Evolutionary conservation across 2,113 vertebrate genomes (phyloP).

Genomic region (Ciconia maguari): DNA sequence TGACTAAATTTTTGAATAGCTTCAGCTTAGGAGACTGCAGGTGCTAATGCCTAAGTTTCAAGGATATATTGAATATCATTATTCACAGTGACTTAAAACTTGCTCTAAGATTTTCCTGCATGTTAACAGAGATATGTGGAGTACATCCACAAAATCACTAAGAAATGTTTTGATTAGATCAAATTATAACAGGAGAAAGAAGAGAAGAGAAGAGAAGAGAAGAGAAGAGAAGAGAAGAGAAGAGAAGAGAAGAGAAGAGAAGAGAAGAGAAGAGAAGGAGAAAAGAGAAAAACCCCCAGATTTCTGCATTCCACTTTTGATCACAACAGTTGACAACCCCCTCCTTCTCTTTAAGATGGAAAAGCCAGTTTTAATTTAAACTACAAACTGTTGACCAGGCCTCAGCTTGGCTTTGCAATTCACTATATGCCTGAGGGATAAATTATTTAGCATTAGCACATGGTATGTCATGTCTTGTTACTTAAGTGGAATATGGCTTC

Average conservation of each 20-base stretch:
- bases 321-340: not conserved
- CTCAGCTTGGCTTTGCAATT: slow-evolving; percentile 52
- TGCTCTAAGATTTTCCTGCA: not conserved
- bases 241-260: too few species aligned
- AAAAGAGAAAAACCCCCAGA: not conserved
- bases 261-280: too few species aligned
- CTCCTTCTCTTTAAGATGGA: not conserved
- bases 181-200: not conserved
- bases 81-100: not conserved
- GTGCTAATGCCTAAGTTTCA: not conserved
- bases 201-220: too few species aligned
- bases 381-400: slow-evolving; percentile 58
- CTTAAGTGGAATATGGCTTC: slow-evolving; percentile 61
- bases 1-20: not conserved
- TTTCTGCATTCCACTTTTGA: not conserved
- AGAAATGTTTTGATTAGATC: not conserved
- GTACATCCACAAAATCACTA: not conserved
- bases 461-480: slow-evolving; percentile 63
- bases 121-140: not conserved
- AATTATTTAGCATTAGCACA: slow-evolving; percentile 68
- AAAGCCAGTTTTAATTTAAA: slow-evolving; percentile 64
- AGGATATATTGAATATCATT: not conserved
- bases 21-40: not conserved
- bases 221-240: too few species aligned
- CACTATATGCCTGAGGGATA: slow-evolving; percentile 56